Evolutionary conservation across 1,140 invertebrate species (phyloP).

Genomic region (Trichoplusia ni): DNA sequence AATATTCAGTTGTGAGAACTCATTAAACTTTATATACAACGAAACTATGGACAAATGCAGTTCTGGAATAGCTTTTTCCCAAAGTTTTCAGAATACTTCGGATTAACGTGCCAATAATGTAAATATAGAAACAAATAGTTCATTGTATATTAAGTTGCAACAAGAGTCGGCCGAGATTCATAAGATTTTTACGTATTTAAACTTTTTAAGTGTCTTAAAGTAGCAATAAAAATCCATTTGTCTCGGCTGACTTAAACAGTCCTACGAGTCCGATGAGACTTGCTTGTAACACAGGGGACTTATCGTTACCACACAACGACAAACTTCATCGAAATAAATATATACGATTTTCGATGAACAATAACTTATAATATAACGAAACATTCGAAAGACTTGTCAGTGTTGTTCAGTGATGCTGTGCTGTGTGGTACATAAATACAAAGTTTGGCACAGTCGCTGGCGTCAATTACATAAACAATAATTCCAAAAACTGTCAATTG

Average conservation of each 20-base stretch:
- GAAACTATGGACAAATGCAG: neutral
- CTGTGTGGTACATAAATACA: neutral
- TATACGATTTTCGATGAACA: slow-evolving; percentile 40
- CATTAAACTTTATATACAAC: neutral
- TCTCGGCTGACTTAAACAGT: neutral
- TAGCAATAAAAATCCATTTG: neutral
- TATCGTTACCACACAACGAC: slow-evolving; percentile 38
- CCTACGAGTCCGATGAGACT: neutral
- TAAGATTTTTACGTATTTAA: neutral
- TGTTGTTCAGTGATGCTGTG: neutral
- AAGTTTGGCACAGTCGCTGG: neutral
- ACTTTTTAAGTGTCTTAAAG: neutral
- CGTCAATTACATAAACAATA: slow-evolving; percentile 12
- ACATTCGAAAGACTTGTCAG: neutral
- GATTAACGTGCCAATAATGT: neutral
- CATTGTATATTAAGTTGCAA: slow-evolving; percentile 2
- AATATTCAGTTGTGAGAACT: neutral
- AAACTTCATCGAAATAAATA: slow-evolving; percentile 47
- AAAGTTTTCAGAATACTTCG: neutral
- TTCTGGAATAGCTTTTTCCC: neutral
- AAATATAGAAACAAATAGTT: neutral
- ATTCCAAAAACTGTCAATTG: slow-evolving; percentile 1
- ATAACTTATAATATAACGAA: neutral
- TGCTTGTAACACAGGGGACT: neutral
- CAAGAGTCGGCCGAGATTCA: neutral